Evolutionary conservation across 2,888 invertebrate genomes (phyloP).

Genomic region (Microdon myrmicae): DNA sequence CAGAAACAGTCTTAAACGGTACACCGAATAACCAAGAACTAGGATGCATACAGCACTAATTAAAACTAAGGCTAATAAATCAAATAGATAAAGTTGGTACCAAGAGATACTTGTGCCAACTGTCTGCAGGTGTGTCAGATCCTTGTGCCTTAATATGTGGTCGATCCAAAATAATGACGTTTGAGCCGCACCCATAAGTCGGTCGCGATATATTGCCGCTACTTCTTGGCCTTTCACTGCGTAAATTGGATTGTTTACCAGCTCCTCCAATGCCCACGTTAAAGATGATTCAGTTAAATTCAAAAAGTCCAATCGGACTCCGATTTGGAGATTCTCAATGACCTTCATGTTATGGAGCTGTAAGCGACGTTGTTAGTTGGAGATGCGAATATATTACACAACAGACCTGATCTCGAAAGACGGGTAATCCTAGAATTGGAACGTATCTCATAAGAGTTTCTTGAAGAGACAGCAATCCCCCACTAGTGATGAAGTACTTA

Average conservation of each 20-base stretch:
- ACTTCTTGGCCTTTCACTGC: constrained; percentile 60
- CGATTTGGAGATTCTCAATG: constrained; percentile 60
- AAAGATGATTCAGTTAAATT: constrained; percentile 62
- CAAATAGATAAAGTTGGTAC: constrained; percentile 62
- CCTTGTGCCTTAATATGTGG: constrained; percentile 64
- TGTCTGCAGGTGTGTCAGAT: constrained; percentile 61
- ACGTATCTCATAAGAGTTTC: constrained; percentile 66
- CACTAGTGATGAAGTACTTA: constrained; percentile 66
- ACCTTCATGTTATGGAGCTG: constrained; percentile 59
- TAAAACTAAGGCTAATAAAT: constrained; percentile 65
- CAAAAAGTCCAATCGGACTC: constrained; percentile 57
- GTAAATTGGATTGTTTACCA: constrained; percentile 62
- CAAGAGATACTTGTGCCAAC: constrained; percentile 59
- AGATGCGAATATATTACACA: neutral
- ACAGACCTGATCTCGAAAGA: constrained; percentile 64
- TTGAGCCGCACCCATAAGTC: constrained; percentile 64
- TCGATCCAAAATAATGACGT: constrained; percentile 66
- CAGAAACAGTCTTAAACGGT: constrained; percentile 42
- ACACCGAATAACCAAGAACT: constrained; percentile 20
- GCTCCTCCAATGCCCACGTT: constrained; percentile 61
- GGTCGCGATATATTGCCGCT: constrained; percentile 63
- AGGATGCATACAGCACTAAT: constrained; percentile 45
- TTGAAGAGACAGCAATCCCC: constrained; percentile 64
- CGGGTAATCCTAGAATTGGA: constrained; percentile 66
- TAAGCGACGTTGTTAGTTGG: constrained; percentile 37